These are phyloP conservation scores for Agrochola lychnidis DNA, from an alignment of 2,888 invertebrate genomes.

Conservation along the genomic window DNA sequence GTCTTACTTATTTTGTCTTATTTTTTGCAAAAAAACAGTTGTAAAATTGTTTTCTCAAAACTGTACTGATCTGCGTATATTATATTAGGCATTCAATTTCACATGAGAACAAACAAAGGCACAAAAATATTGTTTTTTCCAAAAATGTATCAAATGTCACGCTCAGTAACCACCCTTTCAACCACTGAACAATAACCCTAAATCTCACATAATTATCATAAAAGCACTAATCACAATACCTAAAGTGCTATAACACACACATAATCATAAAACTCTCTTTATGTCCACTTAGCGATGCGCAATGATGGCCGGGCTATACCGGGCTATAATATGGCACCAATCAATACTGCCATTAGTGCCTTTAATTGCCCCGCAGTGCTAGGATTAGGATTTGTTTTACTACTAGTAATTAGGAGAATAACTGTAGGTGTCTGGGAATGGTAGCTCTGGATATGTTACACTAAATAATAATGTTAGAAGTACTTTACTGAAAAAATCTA, in stretches of 20 bases:
- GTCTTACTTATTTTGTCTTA: neutral
- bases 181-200: neutral
- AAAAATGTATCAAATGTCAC: neutral
- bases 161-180: neutral
- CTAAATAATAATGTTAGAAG: constrained; percentile 1
- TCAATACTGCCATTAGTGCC: constrained; percentile 52
- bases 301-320: constrained; percentile 18
- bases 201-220: constrained; percentile 1
- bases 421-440: constrained; percentile 29
- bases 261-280: constrained; percentile 39
- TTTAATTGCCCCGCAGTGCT: constrained; percentile 27
- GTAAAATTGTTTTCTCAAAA: neutral
- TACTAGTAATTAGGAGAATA: constrained; percentile 41
- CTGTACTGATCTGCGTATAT: neutral
- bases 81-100: neutral
- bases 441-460: neutral
- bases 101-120: neutral
- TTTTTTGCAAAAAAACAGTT: neutral
- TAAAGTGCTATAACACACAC: constrained; percentile 15
- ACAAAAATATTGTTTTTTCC: neutral
- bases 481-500: neutral
- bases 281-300: constrained; percentile 44
- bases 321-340: constrained; percentile 33
- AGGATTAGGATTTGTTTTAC: constrained; percentile 47
- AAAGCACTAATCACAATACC: constrained; percentile 25